These are phyloP conservation scores for Numenius phaeopus DNA, from an alignment of 2,797 vertebrate species.

Conservation along the genomic window DNA sequence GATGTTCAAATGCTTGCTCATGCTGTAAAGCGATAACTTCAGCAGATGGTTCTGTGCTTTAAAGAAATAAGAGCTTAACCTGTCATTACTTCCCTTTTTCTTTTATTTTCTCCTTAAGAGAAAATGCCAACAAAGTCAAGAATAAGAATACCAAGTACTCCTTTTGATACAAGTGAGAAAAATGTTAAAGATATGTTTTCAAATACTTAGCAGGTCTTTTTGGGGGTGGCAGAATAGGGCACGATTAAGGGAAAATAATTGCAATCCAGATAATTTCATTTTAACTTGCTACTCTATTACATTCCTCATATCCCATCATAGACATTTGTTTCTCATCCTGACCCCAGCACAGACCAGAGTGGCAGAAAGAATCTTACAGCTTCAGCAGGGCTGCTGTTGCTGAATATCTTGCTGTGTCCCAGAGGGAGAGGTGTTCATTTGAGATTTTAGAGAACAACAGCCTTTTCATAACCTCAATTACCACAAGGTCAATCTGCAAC, in stretches of 20 bases:
- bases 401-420: constrained; percentile 42
- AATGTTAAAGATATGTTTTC: constrained; percentile 5
- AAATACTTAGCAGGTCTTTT: not conserved
- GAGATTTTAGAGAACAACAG: constrained; percentile 79
- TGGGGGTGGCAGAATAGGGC: not conserved
- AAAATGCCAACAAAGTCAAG: not conserved
- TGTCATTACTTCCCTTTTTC: not conserved
- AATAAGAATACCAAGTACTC: not conserved
- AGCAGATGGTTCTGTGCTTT: not conserved
- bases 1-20: not conserved
- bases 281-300: not conserved
- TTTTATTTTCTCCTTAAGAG: not conserved
- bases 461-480: constrained; percentile 84
- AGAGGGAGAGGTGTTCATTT: constrained; percentile 66
- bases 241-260: not conserved
- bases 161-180: not conserved
- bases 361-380: constrained; percentile 21
- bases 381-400: constrained; percentile 38
- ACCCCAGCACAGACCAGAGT: constrained; percentile 2
- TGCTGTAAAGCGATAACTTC: not conserved
- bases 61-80: not conserved
- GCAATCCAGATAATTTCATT: not conserved
- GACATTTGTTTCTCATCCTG: constrained; percentile 58
- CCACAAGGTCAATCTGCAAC: constrained; percentile 72
- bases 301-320: not conserved